Evolutionary conservation across 2,113 vertebrate genomes (phyloP).

Genomic region (Ammodramus savannarum): DNA sequence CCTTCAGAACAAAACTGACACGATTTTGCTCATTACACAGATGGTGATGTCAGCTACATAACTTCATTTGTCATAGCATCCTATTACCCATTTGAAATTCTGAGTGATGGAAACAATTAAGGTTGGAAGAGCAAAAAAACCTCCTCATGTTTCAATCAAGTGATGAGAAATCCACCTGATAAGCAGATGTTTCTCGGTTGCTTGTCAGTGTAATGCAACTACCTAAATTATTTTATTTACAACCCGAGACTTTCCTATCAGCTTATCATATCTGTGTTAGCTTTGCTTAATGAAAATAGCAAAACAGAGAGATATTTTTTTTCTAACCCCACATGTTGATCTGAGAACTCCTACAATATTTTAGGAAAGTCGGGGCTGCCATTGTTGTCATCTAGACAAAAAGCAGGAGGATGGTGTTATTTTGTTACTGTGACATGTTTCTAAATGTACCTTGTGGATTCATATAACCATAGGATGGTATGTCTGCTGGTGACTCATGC

Average conservation of each 20-base stretch:
- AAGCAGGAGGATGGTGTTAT: conserved; percentile 45
- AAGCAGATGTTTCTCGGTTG: background rate
- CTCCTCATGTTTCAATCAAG: background rate
- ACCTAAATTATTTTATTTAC: background rate
- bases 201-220: background rate
- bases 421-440: conserved; percentile 49
- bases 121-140: background rate
- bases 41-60: background rate
- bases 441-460: conserved; percentile 55
- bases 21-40: background rate
- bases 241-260: background rate
- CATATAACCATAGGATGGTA: conserved; percentile 15
- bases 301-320: background rate
- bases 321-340: background rate
- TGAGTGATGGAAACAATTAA: background rate
- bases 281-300: conserved; percentile 3
- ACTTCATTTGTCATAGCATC: background rate
- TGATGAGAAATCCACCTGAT: background rate
- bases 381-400: conserved; percentile 35
- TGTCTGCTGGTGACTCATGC: conserved; percentile 62
- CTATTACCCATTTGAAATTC: background rate
- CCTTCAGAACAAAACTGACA: background rate
- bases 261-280: background rate
- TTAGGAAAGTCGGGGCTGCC: background rate
- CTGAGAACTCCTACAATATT: conserved; percentile 8